Conservation (phyloP, 2,113 vertebrate species). For the Lophochroa leadbeateri region DNA sequence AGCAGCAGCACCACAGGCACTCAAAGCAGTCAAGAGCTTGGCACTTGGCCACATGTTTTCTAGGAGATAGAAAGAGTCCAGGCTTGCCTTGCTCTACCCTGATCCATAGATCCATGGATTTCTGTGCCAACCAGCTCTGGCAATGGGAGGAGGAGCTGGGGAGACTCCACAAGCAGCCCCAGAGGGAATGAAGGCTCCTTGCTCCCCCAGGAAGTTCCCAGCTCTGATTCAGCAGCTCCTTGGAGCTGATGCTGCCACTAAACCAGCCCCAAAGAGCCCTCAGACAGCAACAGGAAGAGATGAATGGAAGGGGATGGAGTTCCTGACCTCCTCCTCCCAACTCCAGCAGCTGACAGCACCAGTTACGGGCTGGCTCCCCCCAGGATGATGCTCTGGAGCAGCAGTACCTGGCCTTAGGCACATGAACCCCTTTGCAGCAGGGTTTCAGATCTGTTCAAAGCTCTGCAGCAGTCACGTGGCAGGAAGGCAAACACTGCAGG, state of each 20-base stretch:
- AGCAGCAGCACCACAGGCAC: neutral
- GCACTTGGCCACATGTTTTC: neutral
- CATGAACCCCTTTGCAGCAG: neutral
- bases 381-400: neutral
- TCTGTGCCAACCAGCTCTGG: neutral
- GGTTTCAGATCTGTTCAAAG: slow-evolving; percentile 16
- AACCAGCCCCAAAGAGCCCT: neutral
- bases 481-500: neutral
- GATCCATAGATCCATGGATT: neutral
- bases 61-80: neutral
- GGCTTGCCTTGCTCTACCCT: neutral
- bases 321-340: neutral
- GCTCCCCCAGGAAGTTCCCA: neutral
- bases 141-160: neutral
- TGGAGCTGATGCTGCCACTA: neutral
- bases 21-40: neutral
- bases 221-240: neutral
- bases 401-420: neutral
- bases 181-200: fast-evolving
- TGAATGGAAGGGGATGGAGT: neutral
- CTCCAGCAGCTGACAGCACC: neutral
- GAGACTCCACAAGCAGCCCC: neutral
- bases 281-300: neutral
- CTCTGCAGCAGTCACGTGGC: neutral
- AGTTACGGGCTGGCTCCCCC: neutral